phyloP scores from a whole-genome alignment of 1,140 invertebrate species.

The Diploscapter pachys region DNA sequence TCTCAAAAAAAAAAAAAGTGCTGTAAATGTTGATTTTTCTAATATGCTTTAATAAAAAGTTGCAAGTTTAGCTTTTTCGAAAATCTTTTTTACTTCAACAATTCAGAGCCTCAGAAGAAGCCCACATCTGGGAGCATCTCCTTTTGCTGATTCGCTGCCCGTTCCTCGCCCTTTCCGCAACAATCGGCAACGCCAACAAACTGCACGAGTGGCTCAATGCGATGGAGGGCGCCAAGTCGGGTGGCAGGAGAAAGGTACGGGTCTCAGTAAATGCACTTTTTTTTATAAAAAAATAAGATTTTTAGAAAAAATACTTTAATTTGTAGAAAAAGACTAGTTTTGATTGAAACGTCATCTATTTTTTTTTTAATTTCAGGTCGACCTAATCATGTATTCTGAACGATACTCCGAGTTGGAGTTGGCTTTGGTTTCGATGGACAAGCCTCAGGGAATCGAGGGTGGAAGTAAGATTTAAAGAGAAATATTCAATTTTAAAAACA shows the following conservation, averaged over 20 bases:
- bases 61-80: too few species aligned
- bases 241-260: conserved; percentile 20
- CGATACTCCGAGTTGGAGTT: conserved; percentile 57
- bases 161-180: conserved; percentile 56
- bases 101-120: conserved; percentile 39
- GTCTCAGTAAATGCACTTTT: not conserved
- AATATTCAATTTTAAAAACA: conserved; percentile 6
- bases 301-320: too few species aligned
- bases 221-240: conserved; percentile 43
- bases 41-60: too few species aligned
- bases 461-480: conserved; percentile 5
- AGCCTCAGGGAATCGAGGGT: conserved; percentile 2
- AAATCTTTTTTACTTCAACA: too few species aligned
- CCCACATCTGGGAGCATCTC: conserved; percentile 58
- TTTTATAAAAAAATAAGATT: too few species aligned
- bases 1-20: too few species aligned
- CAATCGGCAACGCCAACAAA: conserved; percentile 51
- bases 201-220: conserved; percentile 47
- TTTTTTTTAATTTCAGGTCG: conserved; percentile 34
- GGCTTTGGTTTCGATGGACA: conserved; percentile 41
- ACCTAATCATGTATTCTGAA: conserved; percentile 54
- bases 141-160: conserved; percentile 56
- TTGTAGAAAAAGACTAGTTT: too few species aligned
- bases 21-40: too few species aligned
- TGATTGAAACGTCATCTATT: too few species aligned